Conservation (phyloP, 2,797 vertebrate genomes). For the Antennarius maculatus region DNA sequence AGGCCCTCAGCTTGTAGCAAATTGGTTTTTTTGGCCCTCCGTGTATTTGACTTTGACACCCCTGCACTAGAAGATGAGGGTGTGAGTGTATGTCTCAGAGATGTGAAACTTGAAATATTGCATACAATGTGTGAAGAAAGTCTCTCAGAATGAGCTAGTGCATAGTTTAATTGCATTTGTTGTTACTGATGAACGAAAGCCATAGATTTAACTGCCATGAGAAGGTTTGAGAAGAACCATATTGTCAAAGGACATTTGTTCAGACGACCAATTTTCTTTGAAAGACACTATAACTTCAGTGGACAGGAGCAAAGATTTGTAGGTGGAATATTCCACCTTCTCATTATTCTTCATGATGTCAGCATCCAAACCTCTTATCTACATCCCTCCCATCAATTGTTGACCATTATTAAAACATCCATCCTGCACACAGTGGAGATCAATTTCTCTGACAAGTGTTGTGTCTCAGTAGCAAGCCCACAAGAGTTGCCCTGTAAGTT, state of each 20-base stretch:
- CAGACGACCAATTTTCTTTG: conserved; percentile 21
- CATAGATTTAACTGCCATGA: conserved; percentile 2
- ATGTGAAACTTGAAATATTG: too few relatives aligned
- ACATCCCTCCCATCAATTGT: conserved; percentile 15
- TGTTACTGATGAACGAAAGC: background rate
- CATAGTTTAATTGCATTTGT: too few relatives aligned
- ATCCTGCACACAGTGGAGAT: conserved; percentile 26
- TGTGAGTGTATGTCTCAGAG: too few relatives aligned
- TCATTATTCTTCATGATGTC: conserved; percentile 26
- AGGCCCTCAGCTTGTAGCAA: too few relatives aligned
- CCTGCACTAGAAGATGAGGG: too few relatives aligned
- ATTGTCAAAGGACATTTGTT: conserved; percentile 16
- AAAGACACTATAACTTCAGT: conserved; percentile 15
- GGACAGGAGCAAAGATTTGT: background rate
- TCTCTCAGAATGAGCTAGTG: too few relatives aligned
- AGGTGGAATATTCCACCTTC: conserved; percentile 16
- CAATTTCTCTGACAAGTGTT: conserved; percentile 30
- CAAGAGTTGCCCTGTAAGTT: conserved; percentile 10
- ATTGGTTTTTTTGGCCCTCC: too few relatives aligned
- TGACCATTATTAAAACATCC: conserved; percentile 48
- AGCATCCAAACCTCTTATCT: conserved; percentile 11
- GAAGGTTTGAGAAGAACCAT: conserved; percentile 5
- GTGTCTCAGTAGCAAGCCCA: conserved; percentile 22
- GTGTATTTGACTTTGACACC: too few relatives aligned
- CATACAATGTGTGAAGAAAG: too few relatives aligned